Conservation (phyloP, 2,797 vertebrate genomes). For the Phalanger gymnotis region DNA sequence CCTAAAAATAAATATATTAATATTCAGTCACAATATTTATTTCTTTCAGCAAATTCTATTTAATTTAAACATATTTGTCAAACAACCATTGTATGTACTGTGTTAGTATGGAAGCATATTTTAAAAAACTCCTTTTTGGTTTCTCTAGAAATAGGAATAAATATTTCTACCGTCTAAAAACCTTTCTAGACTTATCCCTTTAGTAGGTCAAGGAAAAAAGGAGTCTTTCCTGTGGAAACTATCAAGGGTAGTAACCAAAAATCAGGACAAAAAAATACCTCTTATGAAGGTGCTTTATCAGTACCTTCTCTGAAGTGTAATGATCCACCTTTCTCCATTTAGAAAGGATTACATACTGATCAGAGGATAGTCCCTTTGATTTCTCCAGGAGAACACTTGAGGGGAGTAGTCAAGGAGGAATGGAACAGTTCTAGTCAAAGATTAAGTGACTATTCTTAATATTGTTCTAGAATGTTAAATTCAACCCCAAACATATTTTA, state of each 20-base stretch:
- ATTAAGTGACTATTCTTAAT: not conserved
- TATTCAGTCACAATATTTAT: constrained; percentile 27
- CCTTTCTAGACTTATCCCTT: not conserved
- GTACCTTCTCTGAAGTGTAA: not conserved
- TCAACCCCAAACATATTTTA: not conserved
- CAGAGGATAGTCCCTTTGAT: not conserved
- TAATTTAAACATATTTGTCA: not conserved
- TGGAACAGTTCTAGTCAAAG: not conserved
- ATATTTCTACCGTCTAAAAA: not conserved
- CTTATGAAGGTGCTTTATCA: not conserved
- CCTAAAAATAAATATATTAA: constrained; percentile 57
- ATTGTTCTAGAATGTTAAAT: not conserved
- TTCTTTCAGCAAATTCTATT: not conserved
- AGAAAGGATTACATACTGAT: not conserved
- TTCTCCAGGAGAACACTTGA: not conserved
- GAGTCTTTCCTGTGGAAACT: not conserved
- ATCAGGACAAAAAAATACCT: not conserved
- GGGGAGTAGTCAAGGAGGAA: not conserved
- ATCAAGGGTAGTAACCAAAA: not conserved
- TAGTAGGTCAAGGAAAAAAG: not conserved
- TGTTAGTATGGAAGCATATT: not conserved
- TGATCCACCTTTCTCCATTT: not conserved
- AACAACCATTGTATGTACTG: not conserved
- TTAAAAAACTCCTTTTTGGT: not conserved
- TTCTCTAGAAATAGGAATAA: not conserved